Conservation (phyloP, 2,888 invertebrate genomes). For the Archips xylosteana region DNA sequence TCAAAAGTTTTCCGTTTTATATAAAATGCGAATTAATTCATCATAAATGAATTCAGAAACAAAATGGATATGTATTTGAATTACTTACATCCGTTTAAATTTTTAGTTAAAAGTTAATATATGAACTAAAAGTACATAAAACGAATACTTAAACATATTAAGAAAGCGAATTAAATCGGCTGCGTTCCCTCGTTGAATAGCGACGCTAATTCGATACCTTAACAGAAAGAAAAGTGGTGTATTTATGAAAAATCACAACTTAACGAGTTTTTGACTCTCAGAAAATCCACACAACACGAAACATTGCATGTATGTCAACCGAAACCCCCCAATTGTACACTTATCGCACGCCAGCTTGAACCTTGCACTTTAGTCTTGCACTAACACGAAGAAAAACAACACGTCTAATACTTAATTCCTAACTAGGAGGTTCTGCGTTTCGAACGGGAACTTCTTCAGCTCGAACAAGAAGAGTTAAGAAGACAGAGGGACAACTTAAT, state of each 20-base stretch:
- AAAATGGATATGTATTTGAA: no score
- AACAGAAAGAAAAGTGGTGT: no score
- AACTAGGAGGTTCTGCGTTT: conserved; percentile 90
- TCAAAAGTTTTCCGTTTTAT: no score
- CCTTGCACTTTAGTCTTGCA: conserved; percentile 52
- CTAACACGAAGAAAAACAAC: conserved; percentile 8
- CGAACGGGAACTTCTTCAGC: conserved; percentile 91
- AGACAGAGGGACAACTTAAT: conserved; percentile 90
- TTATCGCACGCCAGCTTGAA: conserved; percentile 57
- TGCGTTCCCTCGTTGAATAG: no score
- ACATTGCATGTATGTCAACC: conserved; percentile 30
- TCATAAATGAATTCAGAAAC: no score
- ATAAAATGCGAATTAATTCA: no score
- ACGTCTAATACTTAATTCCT: conserved; percentile 43
- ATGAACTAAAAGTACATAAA: no score
- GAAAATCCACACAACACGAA: background rate
- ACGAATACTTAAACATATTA: no score
- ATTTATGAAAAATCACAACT: background rate
- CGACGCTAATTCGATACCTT: no score
- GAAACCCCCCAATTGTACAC: conserved; percentile 21
- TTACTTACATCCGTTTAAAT: no score
- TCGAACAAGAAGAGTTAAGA: conserved; percentile 91
- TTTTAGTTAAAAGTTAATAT: no score
- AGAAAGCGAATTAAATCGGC: no score
- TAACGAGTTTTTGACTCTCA: background rate